Evolutionary conservation across 2,113 vertebrate genomes (phyloP), one percentile per base, ranked within the genome.

Genomic region (Vulpes vulpes): DNA sequence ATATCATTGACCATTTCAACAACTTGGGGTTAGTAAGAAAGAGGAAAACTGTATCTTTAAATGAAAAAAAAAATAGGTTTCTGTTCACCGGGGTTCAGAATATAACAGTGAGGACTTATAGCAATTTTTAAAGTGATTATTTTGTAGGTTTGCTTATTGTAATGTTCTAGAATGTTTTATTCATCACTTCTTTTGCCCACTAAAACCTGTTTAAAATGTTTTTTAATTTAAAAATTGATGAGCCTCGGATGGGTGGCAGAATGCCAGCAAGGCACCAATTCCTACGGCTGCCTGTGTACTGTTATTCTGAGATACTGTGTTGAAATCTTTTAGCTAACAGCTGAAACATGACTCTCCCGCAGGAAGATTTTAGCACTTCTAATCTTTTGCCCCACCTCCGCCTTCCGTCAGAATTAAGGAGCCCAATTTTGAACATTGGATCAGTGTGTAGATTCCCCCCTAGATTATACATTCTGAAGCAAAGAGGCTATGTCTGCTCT

Each of bases 1-100:
- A 97, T 97, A 96, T 20, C 94, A 86, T 96, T 3, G 60, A 49
- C 19, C 0, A 0, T 85, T 98, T 95, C 38, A 53, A 32, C 88
- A 74, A 62, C 76, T 98, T 93, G 79, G 53, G 65, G 80, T 98
- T 69, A 97, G 64, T 64, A 84, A 69, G 64, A n/a, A 96, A 65
- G 92, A 94, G 96, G 74, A 96, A 96, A 97, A 95, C 78, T 69
- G 1, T 86, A 51, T 76, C 15, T 96, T 86, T 16, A 0, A 91
- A 27, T 67, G 3, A 53, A 94, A 86, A 97, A 80, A 17, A 91
- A 94, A 96, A 96, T 16, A 49, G 16, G 12, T 96, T 96, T 73
- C 15, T 74, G 3, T 97, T 96, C 19, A 59, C 80, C 97, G 79
- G 49, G 71, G 2, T 94, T 97, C 85, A 79, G n/a, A 64, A 38